Conservation (phyloP, 2,888 invertebrate genomes). For the Calliopum simillimum region DNA sequence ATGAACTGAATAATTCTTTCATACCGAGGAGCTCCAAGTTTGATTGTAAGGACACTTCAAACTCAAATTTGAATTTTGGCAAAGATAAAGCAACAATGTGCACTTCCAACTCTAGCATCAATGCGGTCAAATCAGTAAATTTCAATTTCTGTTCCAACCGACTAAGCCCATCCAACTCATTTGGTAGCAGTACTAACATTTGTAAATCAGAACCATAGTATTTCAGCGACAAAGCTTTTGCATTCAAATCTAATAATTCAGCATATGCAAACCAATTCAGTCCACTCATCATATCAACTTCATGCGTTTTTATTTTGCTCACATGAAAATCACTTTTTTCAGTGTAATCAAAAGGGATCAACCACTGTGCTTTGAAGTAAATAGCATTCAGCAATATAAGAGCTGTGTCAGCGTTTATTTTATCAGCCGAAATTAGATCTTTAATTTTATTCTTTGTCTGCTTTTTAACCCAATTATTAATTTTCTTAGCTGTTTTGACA, state of each 20-base stretch:
- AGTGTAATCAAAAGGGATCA: too few relatives aligned
- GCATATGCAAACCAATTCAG: slow-evolving; percentile 68
- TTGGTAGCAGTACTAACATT: slow-evolving; percentile 82
- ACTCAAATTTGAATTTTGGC: too few relatives aligned
- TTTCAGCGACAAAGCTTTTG: slow-evolving; percentile 74
- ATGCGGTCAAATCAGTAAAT: slow-evolving; percentile 69
- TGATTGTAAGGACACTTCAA: too few relatives aligned
- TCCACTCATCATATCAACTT: slow-evolving; percentile 79
- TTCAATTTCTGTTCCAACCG: slow-evolving; percentile 74
- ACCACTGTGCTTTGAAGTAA: too few relatives aligned
- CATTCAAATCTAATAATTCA: slow-evolving; percentile 67
- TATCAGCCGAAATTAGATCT: slow-evolving; percentile 74
- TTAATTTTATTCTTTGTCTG: slow-evolving; percentile 86
- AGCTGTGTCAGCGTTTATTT: slow-evolving; percentile 70
- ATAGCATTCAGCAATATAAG: slow-evolving; percentile 82
- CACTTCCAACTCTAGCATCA: slow-evolving; percentile 67
- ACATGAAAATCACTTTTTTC: too few relatives aligned
- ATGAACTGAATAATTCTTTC: slow-evolving; percentile 72
- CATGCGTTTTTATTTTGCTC: too few relatives aligned
- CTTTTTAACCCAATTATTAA: too few relatives aligned
- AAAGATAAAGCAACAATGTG: slow-evolving; percentile 71
- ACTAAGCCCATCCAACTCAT: slow-evolving; percentile 74
- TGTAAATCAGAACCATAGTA: slow-evolving; percentile 76
- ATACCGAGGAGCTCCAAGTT: too few relatives aligned
- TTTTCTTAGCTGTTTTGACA: slow-evolving; percentile 66